These are phyloP conservation scores for Anoplolepis gracilipes DNA, from an alignment of 1,140 invertebrate species.

Conservation along the genomic window DNA sequence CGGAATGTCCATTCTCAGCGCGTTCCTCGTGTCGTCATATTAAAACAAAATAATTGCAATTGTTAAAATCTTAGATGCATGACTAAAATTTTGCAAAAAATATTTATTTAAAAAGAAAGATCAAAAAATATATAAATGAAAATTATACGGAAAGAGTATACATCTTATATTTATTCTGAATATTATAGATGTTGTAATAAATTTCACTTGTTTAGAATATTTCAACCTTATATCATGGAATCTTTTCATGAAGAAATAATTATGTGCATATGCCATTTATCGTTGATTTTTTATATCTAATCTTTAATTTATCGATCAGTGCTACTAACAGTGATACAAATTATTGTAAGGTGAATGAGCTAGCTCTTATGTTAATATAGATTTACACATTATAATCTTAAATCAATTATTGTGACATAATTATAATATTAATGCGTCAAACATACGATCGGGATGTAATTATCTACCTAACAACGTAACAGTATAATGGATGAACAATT, in stretches of 20 bases:
- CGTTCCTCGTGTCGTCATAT: not conserved
- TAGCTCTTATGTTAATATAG: not conserved
- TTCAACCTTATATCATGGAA: not conserved
- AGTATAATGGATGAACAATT: slow-evolving; percentile 1
- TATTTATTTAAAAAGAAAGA: not conserved
- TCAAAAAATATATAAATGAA: not conserved
- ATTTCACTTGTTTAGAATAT: not conserved
- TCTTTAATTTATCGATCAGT: not conserved
- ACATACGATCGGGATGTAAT: not conserved
- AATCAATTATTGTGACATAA: not conserved
- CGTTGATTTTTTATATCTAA: too few relatives aligned
- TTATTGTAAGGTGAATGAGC: not conserved
- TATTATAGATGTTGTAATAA: not conserved
- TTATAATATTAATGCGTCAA: not conserved
- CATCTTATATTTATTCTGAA: not conserved
- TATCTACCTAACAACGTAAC: not conserved
- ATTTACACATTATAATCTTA: not conserved
- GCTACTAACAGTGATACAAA: not conserved
- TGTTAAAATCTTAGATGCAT: not conserved
- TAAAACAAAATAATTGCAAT: slow-evolving; percentile 1
- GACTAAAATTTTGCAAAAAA: not conserved
- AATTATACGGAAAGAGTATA: not conserved
- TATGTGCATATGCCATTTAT: not conserved
- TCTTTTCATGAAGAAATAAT: not conserved
- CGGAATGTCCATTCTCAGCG: slow-evolving; percentile 34